Conservation (phyloP, 2,797 vertebrate genomes). For the Eleutherodactylus coqui region DNA sequence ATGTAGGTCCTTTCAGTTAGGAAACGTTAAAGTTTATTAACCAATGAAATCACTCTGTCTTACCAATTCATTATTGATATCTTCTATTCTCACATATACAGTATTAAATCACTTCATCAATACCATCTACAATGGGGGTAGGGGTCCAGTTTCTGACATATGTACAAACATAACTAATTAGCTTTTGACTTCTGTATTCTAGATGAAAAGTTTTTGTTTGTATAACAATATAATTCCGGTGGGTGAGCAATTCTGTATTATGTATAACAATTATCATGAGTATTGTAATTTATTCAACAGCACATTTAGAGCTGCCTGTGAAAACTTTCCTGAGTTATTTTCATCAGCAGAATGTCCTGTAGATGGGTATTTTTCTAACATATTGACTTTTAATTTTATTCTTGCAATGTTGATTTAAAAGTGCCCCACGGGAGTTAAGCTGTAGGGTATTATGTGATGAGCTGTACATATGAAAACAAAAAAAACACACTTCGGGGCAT, state of each 20-base stretch:
- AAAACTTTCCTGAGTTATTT: background rate
- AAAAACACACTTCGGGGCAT: slow-evolving; percentile 61
- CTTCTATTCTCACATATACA: too few species aligned
- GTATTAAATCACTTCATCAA: too few species aligned
- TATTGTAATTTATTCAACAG: slow-evolving; percentile 12
- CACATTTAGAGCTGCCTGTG: background rate
- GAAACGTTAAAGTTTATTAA: too few species aligned
- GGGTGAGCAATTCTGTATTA: too few species aligned
- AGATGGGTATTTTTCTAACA: slow-evolving; percentile 59
- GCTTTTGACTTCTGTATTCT: background rate
- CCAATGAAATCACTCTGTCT: too few species aligned
- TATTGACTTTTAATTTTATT: slow-evolving; percentile 64
- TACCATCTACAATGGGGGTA: background rate
- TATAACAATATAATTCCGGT: background rate
- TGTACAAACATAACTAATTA: background rate
- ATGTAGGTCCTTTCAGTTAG: too few species aligned
- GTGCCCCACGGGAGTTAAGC: slow-evolving; percentile 48
- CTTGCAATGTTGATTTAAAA: slow-evolving; percentile 63
- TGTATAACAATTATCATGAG: background rate
- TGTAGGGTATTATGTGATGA: slow-evolving; percentile 62
- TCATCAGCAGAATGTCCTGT: slow-evolving; percentile 13
- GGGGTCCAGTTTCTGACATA: background rate
- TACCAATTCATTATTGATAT: too few species aligned
- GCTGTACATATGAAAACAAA: slow-evolving; percentile 62
- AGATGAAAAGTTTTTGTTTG: background rate